phyloP scores from a whole-genome alignment of 2,797 vertebrate genomes.

The Melanotaenia nigrans region DNA sequence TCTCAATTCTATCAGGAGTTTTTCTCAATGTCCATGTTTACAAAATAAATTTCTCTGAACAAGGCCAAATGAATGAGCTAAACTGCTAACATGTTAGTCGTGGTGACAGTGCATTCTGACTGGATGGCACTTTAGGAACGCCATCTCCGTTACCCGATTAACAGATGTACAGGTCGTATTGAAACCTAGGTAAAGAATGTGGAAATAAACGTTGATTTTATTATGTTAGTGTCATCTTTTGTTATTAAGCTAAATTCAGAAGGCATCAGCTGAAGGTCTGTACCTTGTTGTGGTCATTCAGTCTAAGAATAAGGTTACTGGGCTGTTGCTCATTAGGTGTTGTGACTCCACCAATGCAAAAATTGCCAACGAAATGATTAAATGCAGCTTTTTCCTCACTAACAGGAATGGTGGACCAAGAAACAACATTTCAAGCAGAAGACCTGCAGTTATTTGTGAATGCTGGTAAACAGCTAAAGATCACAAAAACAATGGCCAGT shows the following conservation, averaged over 20 bases:
- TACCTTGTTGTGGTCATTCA: background rate
- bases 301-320: background rate
- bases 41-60: constrained; percentile 67
- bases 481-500: no score
- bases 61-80: constrained; percentile 80
- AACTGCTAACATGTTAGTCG: constrained; percentile 59
- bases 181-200: constrained; percentile 79
- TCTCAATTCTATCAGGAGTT: constrained; percentile 76
- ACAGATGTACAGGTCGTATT: constrained; percentile 76
- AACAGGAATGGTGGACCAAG: background rate
- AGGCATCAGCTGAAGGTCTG: background rate
- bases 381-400: no score
- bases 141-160: constrained; percentile 75
- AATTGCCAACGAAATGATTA: no score
- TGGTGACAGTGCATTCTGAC: constrained; percentile 60
- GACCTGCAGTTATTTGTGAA: background rate
- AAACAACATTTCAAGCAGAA: background rate
- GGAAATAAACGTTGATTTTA: constrained; percentile 84
- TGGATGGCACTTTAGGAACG: constrained; percentile 54
- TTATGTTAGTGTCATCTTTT: constrained; percentile 25
- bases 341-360: no score
- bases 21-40: constrained; percentile 83
- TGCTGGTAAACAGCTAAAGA: background rate
- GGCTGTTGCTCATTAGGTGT: background rate
- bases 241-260: background rate